Base-by-base conservation (phyloP, 2,797 vertebrate species). In the Babyrousa celebensis region DNA sequence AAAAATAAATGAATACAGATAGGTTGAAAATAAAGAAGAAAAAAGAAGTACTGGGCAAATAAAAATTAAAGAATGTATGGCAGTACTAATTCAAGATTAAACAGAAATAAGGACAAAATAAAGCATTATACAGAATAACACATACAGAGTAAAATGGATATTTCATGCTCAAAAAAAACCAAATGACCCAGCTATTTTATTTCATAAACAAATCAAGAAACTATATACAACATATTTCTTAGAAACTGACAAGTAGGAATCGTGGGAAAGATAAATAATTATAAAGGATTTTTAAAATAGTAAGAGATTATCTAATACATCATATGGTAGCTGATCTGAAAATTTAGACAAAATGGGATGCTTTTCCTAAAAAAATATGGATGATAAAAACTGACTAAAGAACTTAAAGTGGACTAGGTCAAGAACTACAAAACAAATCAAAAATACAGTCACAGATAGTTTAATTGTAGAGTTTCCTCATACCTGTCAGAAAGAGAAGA, bases 261-360 rank as follows among this genome's bases (percentile, higher is more conserved):
- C 43, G 1, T 23, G 18, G 72, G n/a, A 79, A 92, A 92, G 48
- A 67, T 54, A 58, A 29, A 29, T 48, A 87, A 85, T 43, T 83
- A 75, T 29, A 67, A 62, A 72, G 32, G 40, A 67, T n/a, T 43
- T 60, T 84, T 43, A 0, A 56, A 74, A 43, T 85, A 75, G 1
- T 56, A 75, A 77, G 80, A 85, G 27, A 67, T 75, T 58, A 25
- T 63, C n/a, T 75, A 63, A 23, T 40, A 56, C 12, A 84, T 40
- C 25, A 21, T 40, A 52, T 14, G 32, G n/a, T 7, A 32, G 77
- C 18, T 27, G 62, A 25, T 62, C 32, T 52, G 56, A 71, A 91
- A 23, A 82, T 82, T 82, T 71, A 71, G 56, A 67, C 32, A 92
- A 75, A 85, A 92, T 67, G 18, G 32, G 10, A 85, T 85, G 15